Evolutionary conservation across 2,797 vertebrate genomes (phyloP).

Genomic region (Moxostoma hubbsi): DNA sequence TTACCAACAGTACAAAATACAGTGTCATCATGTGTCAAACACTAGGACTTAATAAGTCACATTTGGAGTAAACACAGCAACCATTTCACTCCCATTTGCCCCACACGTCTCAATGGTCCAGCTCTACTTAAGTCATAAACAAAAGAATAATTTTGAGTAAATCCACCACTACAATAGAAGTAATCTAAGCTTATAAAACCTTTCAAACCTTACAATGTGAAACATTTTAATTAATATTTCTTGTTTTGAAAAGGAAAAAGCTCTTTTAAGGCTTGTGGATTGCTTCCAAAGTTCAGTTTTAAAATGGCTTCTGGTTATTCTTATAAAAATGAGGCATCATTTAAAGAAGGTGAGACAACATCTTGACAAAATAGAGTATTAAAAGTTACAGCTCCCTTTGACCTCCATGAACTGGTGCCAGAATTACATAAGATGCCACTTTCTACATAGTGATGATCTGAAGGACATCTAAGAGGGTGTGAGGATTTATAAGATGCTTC

Average conservation of each 20-base stretch:
- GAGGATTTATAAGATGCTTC: not conserved
- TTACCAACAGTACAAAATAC: constrained; percentile 43
- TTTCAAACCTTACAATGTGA: constrained; percentile 17
- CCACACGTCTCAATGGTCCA: constrained; percentile 28
- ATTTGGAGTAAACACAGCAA: constrained; percentile 31
- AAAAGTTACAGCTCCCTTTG: constrained; percentile 18
- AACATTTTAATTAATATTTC: constrained; percentile 8
- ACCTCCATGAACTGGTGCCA: constrained; percentile 6
- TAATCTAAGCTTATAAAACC: constrained; percentile 18
- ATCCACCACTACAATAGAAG: constrained; percentile 35
- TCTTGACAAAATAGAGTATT: constrained; percentile 25
- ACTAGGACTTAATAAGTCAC: constrained; percentile 35
- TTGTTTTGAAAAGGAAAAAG: constrained; percentile 14
- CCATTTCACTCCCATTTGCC: constrained; percentile 23
- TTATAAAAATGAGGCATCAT: constrained; percentile 25
- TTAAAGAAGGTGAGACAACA: constrained; percentile 17
- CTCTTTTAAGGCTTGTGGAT: constrained; percentile 57
- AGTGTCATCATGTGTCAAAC: constrained; percentile 37
- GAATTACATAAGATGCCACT: constrained; percentile 11
- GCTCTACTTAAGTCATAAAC: constrained; percentile 29
- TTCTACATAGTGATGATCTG: constrained; percentile 23
- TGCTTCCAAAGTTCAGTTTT: constrained; percentile 40
- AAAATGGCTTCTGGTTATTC: constrained; percentile 55
- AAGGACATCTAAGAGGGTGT: constrained; percentile 11
- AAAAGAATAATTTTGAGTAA: constrained; percentile 27